Evolutionary conservation across 2,888 invertebrate species (phyloP).

Genomic region (Trisateles emortualis): DNA sequence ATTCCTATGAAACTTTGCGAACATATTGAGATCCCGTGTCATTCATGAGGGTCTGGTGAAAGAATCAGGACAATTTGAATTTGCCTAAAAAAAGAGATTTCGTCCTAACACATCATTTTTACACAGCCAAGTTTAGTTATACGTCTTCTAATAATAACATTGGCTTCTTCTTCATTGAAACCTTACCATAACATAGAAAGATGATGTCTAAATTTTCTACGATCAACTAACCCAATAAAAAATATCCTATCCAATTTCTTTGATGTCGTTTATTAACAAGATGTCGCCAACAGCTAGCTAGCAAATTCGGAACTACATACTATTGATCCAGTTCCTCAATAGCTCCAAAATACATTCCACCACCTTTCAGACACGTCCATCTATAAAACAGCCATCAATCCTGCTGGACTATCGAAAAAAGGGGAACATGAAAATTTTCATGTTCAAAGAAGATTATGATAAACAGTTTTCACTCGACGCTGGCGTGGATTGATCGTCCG

Average conservation of each 20-base stretch:
- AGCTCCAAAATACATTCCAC: constrained; percentile 3
- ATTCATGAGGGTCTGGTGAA: too few relatives aligned
- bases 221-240: not conserved
- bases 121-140: too few relatives aligned
- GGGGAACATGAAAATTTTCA: constrained; percentile 51
- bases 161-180: too few relatives aligned
- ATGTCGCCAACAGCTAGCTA: not conserved
- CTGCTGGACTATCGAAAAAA: constrained; percentile 37
- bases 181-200: too few relatives aligned
- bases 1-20: too few relatives aligned
- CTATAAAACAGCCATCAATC: constrained; percentile 42
- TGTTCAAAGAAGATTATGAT: constrained; percentile 67
- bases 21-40: too few relatives aligned
- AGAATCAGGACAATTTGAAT: too few relatives aligned
- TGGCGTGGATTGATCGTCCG: constrained; percentile 70
- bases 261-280: not conserved
- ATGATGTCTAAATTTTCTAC: not conserved
- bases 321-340: not conserved
- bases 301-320: not conserved
- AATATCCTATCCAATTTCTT: not conserved
- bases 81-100: too few relatives aligned
- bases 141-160: too few relatives aligned
- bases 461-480: constrained; percentile 67
- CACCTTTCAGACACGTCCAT: constrained; percentile 12
- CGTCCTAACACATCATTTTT: too few relatives aligned